These are phyloP conservation scores for Phoenoteleia sp. DNA, from an alignment of 2,888 invertebrate species.

Conservation along the genomic window DNA sequence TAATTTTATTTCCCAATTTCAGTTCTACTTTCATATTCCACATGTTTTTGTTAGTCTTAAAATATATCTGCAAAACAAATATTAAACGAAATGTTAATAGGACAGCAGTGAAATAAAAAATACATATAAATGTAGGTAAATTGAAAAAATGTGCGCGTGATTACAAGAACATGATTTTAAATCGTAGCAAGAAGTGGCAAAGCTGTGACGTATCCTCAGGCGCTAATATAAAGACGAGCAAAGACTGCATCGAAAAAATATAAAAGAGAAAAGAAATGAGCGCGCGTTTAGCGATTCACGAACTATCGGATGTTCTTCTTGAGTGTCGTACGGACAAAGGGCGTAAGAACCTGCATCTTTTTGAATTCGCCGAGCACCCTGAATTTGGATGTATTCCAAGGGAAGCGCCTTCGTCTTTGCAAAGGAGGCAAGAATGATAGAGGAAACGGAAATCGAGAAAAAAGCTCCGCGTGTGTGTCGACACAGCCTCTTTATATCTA, in stretches of 20 bases:
- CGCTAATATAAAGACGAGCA: constrained; percentile 56
- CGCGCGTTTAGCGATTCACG: constrained; percentile 63
- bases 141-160: constrained; percentile 2
- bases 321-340: constrained; percentile 55
- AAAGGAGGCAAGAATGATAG: constrained; percentile 64
- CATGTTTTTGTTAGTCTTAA: too few relatives aligned
- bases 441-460: constrained; percentile 65
- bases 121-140: too few relatives aligned
- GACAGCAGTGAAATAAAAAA: too few relatives aligned
- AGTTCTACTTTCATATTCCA: too few relatives aligned
- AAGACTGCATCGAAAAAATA: constrained; percentile 38
- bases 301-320: constrained; percentile 68
- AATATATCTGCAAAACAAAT: too few relatives aligned
- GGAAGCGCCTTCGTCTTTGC: constrained; percentile 61
- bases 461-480: constrained; percentile 60
- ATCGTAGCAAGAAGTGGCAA: constrained; percentile 37
- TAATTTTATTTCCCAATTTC: too few relatives aligned
- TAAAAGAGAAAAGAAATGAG: constrained; percentile 39
- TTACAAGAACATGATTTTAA: constrained; percentile 31
- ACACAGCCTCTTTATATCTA: constrained; percentile 60
- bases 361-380: constrained; percentile 62
- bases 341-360: constrained; percentile 67
- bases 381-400: constrained; percentile 71
- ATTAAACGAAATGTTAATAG: too few relatives aligned
- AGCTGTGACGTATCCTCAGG: constrained; percentile 42